phyloP scores from a whole-genome alignment of 2,797 vertebrate species.

The Xenops minutus region DNA sequence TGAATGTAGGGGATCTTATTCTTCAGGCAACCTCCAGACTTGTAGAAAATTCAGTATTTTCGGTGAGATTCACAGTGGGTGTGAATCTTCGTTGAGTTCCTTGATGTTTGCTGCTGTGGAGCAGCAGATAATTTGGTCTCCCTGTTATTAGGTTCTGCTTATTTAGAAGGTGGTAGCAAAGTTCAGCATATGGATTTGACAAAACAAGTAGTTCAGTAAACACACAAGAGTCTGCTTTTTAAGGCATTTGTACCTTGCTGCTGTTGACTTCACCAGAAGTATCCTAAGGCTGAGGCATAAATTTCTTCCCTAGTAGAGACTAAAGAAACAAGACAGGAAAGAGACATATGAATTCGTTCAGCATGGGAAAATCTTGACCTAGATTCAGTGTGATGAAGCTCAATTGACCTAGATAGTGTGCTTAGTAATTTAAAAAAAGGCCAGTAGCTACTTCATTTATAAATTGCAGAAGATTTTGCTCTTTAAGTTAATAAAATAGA shows the following conservation, averaged over 20 bases:
- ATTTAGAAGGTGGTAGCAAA: not conserved
- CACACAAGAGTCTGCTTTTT: not conserved
- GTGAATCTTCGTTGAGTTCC: not conserved
- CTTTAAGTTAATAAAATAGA: not conserved
- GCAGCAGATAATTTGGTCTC: not conserved
- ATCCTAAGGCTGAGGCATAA: not conserved
- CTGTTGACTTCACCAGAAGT: not conserved
- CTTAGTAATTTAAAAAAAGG: not conserved
- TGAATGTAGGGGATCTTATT: not conserved
- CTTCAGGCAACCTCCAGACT: not conserved
- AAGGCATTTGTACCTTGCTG: not conserved
- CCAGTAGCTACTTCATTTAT: not conserved
- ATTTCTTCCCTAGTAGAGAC: not conserved
- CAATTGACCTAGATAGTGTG: conserved; percentile 7
- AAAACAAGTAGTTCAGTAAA: not conserved
- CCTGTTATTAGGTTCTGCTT: not conserved
- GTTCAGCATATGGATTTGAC: not conserved
- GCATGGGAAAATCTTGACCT: conserved; percentile 39
- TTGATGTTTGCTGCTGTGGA: not conserved
- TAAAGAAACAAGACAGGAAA: not conserved
- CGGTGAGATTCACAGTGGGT: not conserved
- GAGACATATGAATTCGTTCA: conserved; percentile 5
- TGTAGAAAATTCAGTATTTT: not conserved
- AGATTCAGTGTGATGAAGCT: not conserved
- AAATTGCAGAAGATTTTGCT: not conserved